phyloP scores from a whole-genome alignment of 2,797 vertebrate species.

The Cichlasoma orientale region DNA sequence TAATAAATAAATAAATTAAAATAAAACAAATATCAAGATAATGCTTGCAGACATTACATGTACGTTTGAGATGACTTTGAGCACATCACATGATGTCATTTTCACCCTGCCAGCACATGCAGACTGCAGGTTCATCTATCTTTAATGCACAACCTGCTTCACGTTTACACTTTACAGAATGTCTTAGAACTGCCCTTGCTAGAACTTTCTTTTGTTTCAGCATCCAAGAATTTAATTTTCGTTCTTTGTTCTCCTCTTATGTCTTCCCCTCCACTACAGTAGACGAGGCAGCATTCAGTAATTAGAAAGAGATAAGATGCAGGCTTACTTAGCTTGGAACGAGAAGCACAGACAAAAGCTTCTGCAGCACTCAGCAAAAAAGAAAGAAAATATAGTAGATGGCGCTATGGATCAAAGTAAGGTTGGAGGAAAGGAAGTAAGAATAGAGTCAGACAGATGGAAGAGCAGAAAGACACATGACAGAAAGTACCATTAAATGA shows the following conservation, averaged over 20 bases:
- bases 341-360: slow-evolving; percentile 57
- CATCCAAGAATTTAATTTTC: slow-evolving; percentile 15
- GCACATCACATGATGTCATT: background rate
- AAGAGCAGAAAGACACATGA: background rate
- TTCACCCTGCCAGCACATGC: background rate
- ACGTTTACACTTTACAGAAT: background rate
- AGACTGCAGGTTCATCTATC: background rate
- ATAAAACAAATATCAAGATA: background rate
- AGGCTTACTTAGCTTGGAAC: slow-evolving; percentile 16
- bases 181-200: background rate
- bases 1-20: background rate
- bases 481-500: background rate
- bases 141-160: slow-evolving; percentile 1
- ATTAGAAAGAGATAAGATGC: slow-evolving; percentile 68
- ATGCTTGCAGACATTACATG: background rate
- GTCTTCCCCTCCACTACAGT: background rate
- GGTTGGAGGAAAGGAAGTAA: slow-evolving; percentile 19
- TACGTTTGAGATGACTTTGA: background rate
- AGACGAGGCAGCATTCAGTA: slow-evolving; percentile 29
- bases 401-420: slow-evolving; percentile 39
- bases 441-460: background rate
- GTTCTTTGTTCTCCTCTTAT: slow-evolving; percentile 31
- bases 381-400: background rate
- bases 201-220: slow-evolving; percentile 50
- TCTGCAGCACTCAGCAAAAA: slow-evolving; percentile 60